A percentile compares a stretch with the other conserved stretches of the same genome.
These are phyloP conservation scores for Benitochromis conjunctus DNA, from an alignment of 2,113 vertebrate species.

Conservation along the genomic window DNA sequence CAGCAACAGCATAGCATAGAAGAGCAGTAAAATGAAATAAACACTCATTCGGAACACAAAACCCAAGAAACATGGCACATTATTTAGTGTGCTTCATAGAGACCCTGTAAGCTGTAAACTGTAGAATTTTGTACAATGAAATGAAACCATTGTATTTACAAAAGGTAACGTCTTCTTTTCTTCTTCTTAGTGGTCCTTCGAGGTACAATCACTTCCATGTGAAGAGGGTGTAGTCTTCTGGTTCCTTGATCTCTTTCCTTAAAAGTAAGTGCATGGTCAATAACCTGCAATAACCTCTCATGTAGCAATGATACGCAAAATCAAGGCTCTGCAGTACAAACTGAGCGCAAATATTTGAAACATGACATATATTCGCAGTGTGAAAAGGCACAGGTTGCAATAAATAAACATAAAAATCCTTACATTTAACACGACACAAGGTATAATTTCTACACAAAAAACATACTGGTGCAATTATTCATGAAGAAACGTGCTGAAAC, in stretches of 20 bases:
- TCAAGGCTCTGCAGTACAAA: neutral
- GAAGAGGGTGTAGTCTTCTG: neutral
- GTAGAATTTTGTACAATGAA: neutral
- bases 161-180: neutral
- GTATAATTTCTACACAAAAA: neutral
- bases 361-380: neutral
- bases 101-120: no score
- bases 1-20: neutral
- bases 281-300: no score
- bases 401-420: neutral
- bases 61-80: neutral
- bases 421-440: neutral
- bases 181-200: neutral
- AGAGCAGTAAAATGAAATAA: neutral
- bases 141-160: neutral
- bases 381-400: neutral
- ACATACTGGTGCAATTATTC: neutral
- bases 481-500: slow-evolving; percentile 32
- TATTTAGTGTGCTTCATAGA: no score
- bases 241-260: neutral
- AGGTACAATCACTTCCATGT: neutral
- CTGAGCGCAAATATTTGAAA: neutral
- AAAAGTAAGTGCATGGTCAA: neutral
- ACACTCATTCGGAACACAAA: neutral
- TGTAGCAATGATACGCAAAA: neutral